Percentiles rank a stretch among this genome's conserved stretches.
Conservation (phyloP, 2,797 vertebrate species). For the Anniella stebbinsi region DNA sequence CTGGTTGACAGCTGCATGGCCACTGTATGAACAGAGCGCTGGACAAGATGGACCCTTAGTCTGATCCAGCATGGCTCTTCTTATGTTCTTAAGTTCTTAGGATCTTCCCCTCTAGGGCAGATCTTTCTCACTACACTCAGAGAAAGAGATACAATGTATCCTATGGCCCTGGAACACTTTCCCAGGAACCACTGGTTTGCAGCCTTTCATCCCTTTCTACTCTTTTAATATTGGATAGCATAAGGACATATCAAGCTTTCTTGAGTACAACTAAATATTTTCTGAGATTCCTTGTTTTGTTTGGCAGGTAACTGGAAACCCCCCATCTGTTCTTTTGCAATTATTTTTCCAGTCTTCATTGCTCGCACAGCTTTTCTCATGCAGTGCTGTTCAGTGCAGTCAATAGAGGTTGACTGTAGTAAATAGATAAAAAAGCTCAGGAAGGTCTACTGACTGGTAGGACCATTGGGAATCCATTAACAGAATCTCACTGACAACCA, state of each 20-base stretch:
- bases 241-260: background rate
- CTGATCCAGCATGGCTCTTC: no score
- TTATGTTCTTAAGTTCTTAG: no score
- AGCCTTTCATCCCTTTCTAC: background rate
- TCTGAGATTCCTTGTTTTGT: slow-evolving; percentile 24
- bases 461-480: background rate
- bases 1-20: no score
- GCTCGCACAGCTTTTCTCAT: background rate
- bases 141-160: no score
- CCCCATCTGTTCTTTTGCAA: background rate
- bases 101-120: no score
- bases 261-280: background rate
- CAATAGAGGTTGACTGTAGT: accelerated
- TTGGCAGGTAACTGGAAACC: background rate
- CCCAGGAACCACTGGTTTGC: no score
- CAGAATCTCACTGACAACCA: accelerated
- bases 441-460: background rate
- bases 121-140: no score
- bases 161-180: background rate
- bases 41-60: no score
- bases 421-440: background rate
- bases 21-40: no score
- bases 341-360: accelerated
- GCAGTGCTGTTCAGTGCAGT: accelerated
- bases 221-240: background rate